Conservation (phyloP, 2,888 invertebrate species). For the Aricia artaxerxes region DNA sequence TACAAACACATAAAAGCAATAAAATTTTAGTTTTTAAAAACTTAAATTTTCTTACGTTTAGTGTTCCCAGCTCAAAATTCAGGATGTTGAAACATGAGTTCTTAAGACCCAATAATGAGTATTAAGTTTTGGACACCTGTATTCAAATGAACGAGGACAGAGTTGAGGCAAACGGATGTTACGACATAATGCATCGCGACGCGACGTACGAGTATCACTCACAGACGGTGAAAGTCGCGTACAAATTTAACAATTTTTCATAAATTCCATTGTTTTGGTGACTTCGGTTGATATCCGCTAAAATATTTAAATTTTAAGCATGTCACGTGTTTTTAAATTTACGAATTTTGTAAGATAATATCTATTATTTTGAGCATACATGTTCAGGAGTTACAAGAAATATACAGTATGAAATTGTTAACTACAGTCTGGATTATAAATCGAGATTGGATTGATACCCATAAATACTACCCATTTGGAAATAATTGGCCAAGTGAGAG, state of each 20-base stretch:
- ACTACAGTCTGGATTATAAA: not conserved
- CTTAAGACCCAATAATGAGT: not conserved
- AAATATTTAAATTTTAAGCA: constrained; percentile 10
- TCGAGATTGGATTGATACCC: not conserved
- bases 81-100: not conserved
- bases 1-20: too few relatives aligned
- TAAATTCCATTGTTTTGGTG: not conserved
- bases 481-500: too few relatives aligned
- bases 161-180: constrained; percentile 3
- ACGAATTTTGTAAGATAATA: not conserved
- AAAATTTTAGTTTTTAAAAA: too few relatives aligned
- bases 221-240: constrained; percentile 1
- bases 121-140: not conserved
- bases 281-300: not conserved
- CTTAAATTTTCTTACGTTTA: too few relatives aligned
- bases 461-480: too few relatives aligned
- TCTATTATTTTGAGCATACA: not conserved
- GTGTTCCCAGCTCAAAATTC: too few relatives aligned
- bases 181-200: constrained; percentile 6
- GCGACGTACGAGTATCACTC: not conserved
- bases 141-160: constrained; percentile 3
- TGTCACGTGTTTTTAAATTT: not conserved
- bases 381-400: not conserved
- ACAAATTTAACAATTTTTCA: not conserved
- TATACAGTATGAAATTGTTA: not conserved